Base-by-base conservation (phyloP, 2,113 vertebrate species). In the Myotis davidii region DNA sequence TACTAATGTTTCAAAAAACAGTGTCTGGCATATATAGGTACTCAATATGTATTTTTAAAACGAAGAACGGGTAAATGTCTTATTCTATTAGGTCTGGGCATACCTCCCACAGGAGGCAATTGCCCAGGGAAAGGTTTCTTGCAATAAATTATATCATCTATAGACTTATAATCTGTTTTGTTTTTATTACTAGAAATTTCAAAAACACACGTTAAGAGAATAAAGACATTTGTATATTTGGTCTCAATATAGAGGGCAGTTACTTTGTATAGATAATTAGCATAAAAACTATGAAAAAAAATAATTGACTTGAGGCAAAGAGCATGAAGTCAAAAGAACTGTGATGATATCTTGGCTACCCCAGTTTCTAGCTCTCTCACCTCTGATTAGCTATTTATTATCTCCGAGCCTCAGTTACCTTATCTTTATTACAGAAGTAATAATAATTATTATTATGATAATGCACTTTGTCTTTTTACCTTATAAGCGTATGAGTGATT, bases 111-210 rank as follows among this genome's bases (percentile, higher is more conserved):
- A 82, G 45, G 6, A 21, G 84, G 6, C 70, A 59, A 72, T 82
- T 88, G 67, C 23, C 27, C 14, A 27, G 27, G 11, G 27, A 42
- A 92, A 83, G 5, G 6, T 76, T 90, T 84, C 74, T 91, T 93
- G 8, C 17, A 96, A 50, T 12, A 91, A 59, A 67, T 85, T 77
- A 32, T 83, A n/a, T 59, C 32, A 20, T 76, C 7, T 89, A 25
- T 85, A 20, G 29, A 61, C 29, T 77, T 85, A 59, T 88, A 37
- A 72, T 56, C 48, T 84, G 32, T 37, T 95, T 95, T 90, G 18
- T 37, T 13, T 95, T 92, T 83, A 85, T 76, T 69, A 48, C 56
- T 92, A 94, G 48, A 95, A 92, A 81, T 29, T 90, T 5, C 12
- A 81, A 88, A 84, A 84, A 16, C 5, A 50, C 3, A 27, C 39